Base-by-base conservation (phyloP, 1,140 invertebrate genomes). In the Drosophila pseudoobscura region DNA sequence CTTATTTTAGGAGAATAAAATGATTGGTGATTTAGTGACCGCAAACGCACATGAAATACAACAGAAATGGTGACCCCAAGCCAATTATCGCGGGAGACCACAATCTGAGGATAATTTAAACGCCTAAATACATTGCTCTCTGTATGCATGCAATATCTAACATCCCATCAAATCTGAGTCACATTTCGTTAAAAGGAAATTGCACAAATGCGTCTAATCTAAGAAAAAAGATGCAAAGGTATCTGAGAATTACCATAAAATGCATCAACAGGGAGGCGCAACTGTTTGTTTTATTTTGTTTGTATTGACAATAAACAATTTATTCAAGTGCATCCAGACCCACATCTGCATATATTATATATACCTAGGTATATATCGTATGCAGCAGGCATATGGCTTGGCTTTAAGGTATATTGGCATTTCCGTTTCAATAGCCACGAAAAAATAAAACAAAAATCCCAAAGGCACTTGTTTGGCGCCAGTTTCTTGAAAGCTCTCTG, bases 401-500 rank as follows among this genome's bases (percentile, higher is more conserved):
- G 59, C 41, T 61, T 35, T 35, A 26, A 51, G 62, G 15, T 55
- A 64, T 63, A 80, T 80, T 70, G 77, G 80, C 65, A 88, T 88
- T 87, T 87, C 82, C 82, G 82, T 72, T 71, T 85, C 80, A 55
- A 9, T 31, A 47, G 63, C 46, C 49, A 24, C 15, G 1, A 9
- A 15, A 13, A 64, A 45, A 60, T 26, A 35, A 1, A 8, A 11
- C 7, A 57, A 45, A 60, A 44, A 46, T 9, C 8, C 8, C 8
- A 31, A 55, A 22, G 75, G 50, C 76, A 60, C 64, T 78, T 87
- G 80, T 41, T 76, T 73, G 76, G 80, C 80, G 80, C 80, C 80
- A 60, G 72, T 55, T 63, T 51, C 49, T 49, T 62, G 47, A 61
- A 68, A 66, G 41, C 50, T 44, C 2, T 31, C 44, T 56, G 46